phyloP scores from a whole-genome alignment of 2,113 vertebrate genomes.

The Fregata magnificens region DNA sequence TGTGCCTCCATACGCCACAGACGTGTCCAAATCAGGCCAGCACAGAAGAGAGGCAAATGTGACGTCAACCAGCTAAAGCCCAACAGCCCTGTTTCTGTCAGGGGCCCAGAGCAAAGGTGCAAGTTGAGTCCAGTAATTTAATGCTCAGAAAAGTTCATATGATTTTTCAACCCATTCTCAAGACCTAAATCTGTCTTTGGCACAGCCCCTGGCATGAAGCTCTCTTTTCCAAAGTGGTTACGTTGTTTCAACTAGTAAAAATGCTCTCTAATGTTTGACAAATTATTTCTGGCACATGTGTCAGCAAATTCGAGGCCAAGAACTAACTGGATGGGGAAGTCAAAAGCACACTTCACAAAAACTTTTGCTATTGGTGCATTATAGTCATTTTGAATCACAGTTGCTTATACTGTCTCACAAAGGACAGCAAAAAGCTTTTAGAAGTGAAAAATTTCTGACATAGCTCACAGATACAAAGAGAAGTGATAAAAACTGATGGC shows the following conservation, averaged over 20 bases:
- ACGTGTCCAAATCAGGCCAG: not conserved
- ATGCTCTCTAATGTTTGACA: not conserved
- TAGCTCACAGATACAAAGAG: not conserved
- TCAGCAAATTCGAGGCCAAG: not conserved
- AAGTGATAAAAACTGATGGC: not conserved
- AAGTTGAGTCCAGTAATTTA: not conserved
- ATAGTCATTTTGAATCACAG: not conserved
- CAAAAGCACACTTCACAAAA: not conserved
- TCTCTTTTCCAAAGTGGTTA: not conserved
- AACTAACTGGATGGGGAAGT: not conserved
- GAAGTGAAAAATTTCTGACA: not conserved
- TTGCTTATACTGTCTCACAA: not conserved
- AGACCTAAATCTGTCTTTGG: not conserved
- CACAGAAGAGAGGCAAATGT: not conserved
- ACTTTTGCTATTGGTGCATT: not conserved
- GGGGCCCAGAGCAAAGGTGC: not conserved
- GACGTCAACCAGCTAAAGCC: not conserved
- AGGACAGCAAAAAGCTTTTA: not conserved
- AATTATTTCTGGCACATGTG: not conserved
- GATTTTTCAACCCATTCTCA: not conserved
- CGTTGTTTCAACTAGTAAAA: not conserved
- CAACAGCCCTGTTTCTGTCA: rapidly evolving
- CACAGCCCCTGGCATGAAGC: not conserved
- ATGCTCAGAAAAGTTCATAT: not conserved
- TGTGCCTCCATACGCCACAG: not conserved